Conservation (phyloP, 2,797 vertebrate genomes). For the Cynopterus sphinx region DNA sequence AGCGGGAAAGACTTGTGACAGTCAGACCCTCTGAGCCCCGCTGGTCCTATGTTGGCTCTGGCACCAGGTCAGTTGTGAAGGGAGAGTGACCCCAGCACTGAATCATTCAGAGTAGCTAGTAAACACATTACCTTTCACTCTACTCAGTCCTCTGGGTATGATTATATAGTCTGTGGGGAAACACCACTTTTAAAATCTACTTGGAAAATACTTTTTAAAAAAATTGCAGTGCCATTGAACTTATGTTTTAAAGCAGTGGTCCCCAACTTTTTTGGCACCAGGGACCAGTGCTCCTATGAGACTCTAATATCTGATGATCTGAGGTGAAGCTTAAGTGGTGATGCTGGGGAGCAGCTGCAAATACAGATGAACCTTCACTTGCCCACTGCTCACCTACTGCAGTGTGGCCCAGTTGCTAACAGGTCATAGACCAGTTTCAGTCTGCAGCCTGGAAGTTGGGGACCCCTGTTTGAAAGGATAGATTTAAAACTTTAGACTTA, state of each 20-base stretch:
- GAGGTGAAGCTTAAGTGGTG: no score
- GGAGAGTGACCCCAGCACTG: background rate
- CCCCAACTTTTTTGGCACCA: no score
- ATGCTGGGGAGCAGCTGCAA: no score
- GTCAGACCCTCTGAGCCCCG: background rate
- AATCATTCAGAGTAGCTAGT: background rate
- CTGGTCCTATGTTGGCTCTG: background rate
- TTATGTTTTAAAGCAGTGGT: background rate
- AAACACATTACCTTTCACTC: background rate
- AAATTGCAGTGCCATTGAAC: background rate
- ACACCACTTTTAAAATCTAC: background rate
- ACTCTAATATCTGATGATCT: no score
- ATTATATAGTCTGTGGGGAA: background rate
- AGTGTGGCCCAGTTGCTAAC: no score
- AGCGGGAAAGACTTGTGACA: background rate
- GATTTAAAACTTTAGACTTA: background rate
- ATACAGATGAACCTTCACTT: no score
- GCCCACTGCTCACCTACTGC: no score
- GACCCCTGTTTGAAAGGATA: background rate
- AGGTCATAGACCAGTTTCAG: no score
- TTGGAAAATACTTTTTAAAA: conserved; percentile 8
- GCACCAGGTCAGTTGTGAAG: background rate
- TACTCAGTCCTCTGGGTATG: background rate
- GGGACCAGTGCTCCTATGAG: no score
- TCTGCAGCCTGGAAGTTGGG: no score